Conservation (phyloP, 2,888 invertebrate genomes). For the Tiphia femorata region DNA sequence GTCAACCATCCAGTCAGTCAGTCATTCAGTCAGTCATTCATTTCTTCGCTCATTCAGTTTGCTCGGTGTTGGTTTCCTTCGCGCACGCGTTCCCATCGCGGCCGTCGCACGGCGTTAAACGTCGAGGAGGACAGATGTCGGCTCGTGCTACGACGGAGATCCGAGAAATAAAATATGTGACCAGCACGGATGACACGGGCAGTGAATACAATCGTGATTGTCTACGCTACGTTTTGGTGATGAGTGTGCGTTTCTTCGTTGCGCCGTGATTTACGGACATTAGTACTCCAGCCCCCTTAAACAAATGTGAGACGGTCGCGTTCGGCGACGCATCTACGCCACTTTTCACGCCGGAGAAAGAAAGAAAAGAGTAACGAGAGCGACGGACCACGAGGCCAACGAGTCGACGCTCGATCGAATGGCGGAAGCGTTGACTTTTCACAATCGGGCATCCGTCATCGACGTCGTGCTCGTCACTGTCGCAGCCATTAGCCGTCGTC, state of each 20-base stretch:
- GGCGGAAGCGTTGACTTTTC: too few relatives aligned
- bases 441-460: too few relatives aligned
- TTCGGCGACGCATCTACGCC: too few relatives aligned
- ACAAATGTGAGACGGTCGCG: too few relatives aligned
- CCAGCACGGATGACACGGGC: neutral
- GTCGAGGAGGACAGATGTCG: neutral
- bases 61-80: conserved; percentile 25
- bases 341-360: too few relatives aligned
- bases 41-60: conserved; percentile 22
- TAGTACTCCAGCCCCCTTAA: too few relatives aligned
- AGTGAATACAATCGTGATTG: conserved; percentile 1
- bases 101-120: neutral
- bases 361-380: conserved; percentile 4
- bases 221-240: conserved; percentile 18
- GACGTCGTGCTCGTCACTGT: neutral
- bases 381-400: too few relatives aligned
- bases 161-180: too few relatives aligned
- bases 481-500: neutral
- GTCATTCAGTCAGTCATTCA: conserved; percentile 5
- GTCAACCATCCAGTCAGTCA: conserved; percentile 13
- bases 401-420: too few relatives aligned
- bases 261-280: too few relatives aligned
- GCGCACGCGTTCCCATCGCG: conserved; percentile 9
- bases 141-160: neutral
- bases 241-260: conserved; percentile 24